Percentiles rank a stretch among this genome's conserved stretches.
These are phyloP conservation scores for Limnodromus scolopaceus DNA, from an alignment of 2,797 vertebrate species.

Conservation along the genomic window DNA sequence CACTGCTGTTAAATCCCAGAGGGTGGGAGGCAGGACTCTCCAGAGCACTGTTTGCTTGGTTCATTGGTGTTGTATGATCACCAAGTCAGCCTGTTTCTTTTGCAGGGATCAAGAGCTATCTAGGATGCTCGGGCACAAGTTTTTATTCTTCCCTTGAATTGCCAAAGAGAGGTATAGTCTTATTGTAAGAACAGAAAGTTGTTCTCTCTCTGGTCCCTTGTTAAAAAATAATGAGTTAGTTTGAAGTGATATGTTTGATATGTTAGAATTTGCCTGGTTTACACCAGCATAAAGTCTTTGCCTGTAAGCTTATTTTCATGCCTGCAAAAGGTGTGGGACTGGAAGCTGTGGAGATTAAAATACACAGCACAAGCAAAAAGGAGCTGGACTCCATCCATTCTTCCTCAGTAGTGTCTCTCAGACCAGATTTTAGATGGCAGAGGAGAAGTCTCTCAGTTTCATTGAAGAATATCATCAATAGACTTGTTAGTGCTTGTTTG, in stretches of 20 bases:
- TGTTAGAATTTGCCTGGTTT: neutral
- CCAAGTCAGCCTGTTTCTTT: neutral
- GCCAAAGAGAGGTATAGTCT: neutral
- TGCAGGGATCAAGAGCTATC: neutral
- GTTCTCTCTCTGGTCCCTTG: neutral
- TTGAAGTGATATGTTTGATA: neutral
- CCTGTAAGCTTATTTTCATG: neutral
- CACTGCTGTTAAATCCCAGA: neutral
- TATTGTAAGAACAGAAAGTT: neutral
- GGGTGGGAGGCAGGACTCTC: neutral
- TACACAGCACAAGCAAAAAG: neutral
- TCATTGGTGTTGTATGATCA: neutral
- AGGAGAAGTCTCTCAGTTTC: neutral
- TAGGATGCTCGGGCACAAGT: neutral
- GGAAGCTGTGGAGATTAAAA: neutral
- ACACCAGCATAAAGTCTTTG: neutral
- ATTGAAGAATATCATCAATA: neutral
- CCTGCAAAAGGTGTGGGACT: neutral
- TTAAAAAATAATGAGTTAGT: neutral
- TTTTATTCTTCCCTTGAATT: neutral
- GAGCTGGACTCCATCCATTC: conserved; percentile 20
- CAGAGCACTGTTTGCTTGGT: neutral
- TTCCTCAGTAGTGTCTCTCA: neutral
- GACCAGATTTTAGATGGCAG: neutral
- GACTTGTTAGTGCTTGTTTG: neutral